Evolutionary conservation across 2,888 invertebrate species (phyloP).

Genomic region (Dasypolia templi): DNA sequence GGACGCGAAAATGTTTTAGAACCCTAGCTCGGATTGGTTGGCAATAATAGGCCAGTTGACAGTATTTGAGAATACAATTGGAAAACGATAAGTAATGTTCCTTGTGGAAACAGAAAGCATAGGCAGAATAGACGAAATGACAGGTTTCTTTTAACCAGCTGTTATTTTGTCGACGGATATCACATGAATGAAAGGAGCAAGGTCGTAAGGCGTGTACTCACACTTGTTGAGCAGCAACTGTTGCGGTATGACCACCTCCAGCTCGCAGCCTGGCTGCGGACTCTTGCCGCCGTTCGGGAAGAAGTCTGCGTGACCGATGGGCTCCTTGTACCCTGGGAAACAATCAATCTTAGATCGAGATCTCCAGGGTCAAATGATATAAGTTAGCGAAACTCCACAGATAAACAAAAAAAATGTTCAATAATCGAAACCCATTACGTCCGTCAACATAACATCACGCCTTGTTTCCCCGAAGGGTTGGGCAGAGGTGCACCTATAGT

Average conservation of each 20-base stretch:
- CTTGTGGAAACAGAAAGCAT: too few species aligned
- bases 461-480: too few species aligned
- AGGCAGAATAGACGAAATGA: too few species aligned
- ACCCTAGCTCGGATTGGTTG: too few species aligned
- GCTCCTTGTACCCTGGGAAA: slow-evolving; percentile 81
- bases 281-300: slow-evolving; percentile 92
- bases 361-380: neutral
- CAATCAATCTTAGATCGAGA: neutral
- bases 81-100: too few species aligned
- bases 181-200: too few species aligned
- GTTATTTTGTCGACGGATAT: too few species aligned
- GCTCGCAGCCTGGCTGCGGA: slow-evolving; percentile 91
- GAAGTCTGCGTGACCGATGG: slow-evolving; percentile 91
- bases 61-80: neutral
- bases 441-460: too few species aligned
- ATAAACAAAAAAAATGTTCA: neutral
- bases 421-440: too few species aligned
- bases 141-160: too few species aligned
- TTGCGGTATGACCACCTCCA: slow-evolving; percentile 88
- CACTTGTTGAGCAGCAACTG: slow-evolving; percentile 85
- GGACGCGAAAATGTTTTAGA: too few species aligned
- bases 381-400: neutral
- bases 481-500: too few species aligned
- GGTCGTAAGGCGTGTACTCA: slow-evolving; percentile 68
- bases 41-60: neutral